Base-by-base conservation (phyloP, 1,140 invertebrate species). In the Asobara japonica region DNA sequence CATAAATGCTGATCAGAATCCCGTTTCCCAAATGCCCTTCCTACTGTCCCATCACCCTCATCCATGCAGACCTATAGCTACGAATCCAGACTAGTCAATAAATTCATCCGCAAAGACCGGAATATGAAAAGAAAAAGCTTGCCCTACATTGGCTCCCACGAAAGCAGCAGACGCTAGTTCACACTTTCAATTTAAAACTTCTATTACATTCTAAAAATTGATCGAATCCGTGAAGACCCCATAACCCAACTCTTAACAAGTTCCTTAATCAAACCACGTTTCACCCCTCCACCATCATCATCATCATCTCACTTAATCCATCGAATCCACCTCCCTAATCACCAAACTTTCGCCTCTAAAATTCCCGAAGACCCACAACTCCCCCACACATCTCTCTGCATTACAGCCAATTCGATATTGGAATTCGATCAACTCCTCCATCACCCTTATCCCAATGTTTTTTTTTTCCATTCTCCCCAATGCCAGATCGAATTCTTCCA, bases 351-450 rank as follows among this genome's bases (percentile, higher is more conserved):
- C 13, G 45, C 56, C 45, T 64, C 51, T 51, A 75, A 74, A 74
- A 74, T 74, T 71, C 56, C 51, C 16, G 65, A 74, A 71, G 73
- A 69, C 73, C 65, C 64, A 73, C 22, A 64, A 20, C 13, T 25
- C 13, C n/a, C 27, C 38, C 20, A 68, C 30, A 68, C 41, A 48
- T 51, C 62, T 45, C 60, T 36, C 60, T 41, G 8, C 62, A 41
- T 65, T 69, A 22, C 64, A 66, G 80, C 82, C 82, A 84, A 85
- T 83, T 85, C 79, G 81, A 79, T 83, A 85, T 85, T 77, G 82
- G 82, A 84, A 85, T 86, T 83, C 84, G 82, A 86, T 86, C 83
- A 82, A 84, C 81, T 85, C 80, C 81, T 83, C 80, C 64, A 69
- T 48, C 74, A 67, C 61, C 51, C 33, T 60, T 51, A 69, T 71